These are phyloP conservation scores for Xenentodon cancila DNA, from an alignment of 2,797 vertebrate species.

Conservation along the genomic window DNA sequence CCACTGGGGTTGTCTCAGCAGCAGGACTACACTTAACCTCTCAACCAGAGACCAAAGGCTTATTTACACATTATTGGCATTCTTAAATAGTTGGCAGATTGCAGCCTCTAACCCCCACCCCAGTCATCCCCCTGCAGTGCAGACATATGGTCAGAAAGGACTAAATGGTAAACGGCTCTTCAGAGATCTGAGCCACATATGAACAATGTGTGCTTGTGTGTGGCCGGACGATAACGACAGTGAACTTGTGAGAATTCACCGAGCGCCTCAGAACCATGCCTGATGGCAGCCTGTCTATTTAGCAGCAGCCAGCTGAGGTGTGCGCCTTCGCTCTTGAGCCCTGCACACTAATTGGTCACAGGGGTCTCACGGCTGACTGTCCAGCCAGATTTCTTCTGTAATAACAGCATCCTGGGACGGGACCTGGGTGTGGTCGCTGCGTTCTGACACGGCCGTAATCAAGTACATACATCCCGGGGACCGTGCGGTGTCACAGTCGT, in stretches of 20 bases:
- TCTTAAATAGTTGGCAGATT: constrained; percentile 88
- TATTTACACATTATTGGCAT: constrained; percentile 92
- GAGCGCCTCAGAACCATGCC: constrained; percentile 53
- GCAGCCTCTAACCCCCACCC: constrained; percentile 68
- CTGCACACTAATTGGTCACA: constrained; percentile 73
- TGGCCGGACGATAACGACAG: constrained; percentile 40
- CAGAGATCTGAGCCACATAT: constrained; percentile 34
- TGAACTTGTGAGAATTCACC: constrained; percentile 68
- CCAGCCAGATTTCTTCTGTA: constrained; percentile 47
- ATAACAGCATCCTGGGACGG: constrained; percentile 25
- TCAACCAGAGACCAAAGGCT: constrained; percentile 82
- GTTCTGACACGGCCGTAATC: constrained; percentile 8
- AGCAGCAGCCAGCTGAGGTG: constrained; percentile 66
- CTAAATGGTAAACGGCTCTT: constrained; percentile 69
- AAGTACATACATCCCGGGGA: constrained; percentile 19
- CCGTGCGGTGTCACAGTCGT: not conserved
- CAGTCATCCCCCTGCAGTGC: constrained; percentile 79
- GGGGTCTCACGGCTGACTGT: constrained; percentile 61
- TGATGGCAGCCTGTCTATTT: constrained; percentile 78
- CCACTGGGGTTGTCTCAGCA: constrained; percentile 79
- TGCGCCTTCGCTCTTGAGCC: constrained; percentile 38
- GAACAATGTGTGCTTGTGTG: constrained; percentile 39
- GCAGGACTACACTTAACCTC: constrained; percentile 88
- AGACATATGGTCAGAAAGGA: constrained; percentile 87
- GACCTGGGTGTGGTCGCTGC: constrained; percentile 45